Evolutionary conservation across 2,797 vertebrate species (phyloP).

Genomic region (Pipistrellus kuhlii): DNA sequence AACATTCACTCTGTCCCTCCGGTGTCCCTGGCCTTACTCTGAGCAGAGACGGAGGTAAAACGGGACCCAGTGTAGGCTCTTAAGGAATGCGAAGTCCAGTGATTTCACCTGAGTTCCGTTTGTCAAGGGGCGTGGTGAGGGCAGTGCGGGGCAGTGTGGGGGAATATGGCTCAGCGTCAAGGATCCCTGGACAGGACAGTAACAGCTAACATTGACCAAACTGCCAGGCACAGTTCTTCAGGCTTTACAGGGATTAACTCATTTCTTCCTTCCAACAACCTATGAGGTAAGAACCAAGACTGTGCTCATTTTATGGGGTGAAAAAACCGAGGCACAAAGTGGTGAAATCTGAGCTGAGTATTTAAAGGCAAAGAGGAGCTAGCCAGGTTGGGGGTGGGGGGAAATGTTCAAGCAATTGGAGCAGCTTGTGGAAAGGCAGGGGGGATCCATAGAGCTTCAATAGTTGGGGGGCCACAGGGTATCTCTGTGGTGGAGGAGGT

Average conservation of each 20-base stretch:
- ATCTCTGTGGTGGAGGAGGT: neutral
- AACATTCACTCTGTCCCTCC: neutral
- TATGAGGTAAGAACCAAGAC: neutral
- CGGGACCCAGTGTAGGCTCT: neutral
- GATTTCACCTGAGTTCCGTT: neutral
- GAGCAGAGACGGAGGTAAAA: neutral
- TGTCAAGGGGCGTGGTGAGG: neutral
- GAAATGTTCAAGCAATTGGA: neutral
- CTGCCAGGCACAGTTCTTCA: neutral
- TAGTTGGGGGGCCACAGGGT: neutral
- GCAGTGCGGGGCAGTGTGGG: neutral
- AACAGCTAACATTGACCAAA: neutral
- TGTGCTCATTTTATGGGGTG: neutral
- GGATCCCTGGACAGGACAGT: neutral
- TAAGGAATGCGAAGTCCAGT: neutral
- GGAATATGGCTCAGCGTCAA: neutral
- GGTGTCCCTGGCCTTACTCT: neutral
- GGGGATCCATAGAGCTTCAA: neutral
- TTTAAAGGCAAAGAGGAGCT: neutral
- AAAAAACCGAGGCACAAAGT: neutral
- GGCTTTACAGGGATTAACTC: neutral
- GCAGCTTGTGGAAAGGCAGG: neutral
- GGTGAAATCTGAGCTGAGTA: neutral
- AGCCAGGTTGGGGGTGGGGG: too few species aligned
- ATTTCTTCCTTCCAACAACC: constrained; percentile 15